phyloP scores from a whole-genome alignment of 2,113 vertebrate species.

The Jacana jacana region DNA sequence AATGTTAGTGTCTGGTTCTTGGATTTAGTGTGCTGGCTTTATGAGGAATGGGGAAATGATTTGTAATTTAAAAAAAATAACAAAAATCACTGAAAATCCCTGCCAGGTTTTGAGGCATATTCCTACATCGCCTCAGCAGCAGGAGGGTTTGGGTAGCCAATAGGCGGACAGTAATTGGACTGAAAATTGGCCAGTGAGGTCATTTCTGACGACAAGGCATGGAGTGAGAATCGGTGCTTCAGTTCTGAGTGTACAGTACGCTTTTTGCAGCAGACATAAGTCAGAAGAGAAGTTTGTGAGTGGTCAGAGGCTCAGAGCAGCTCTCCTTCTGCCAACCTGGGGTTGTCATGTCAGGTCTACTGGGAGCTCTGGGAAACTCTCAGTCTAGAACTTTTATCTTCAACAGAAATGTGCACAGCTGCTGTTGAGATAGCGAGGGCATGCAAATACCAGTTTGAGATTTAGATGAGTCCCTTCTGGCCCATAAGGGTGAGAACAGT shows the following conservation, averaged over 20 bases:
- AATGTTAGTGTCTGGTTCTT: not conserved
- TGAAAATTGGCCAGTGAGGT: conserved; percentile 1
- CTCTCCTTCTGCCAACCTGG: not conserved
- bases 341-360: not conserved
- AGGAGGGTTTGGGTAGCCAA: not conserved
- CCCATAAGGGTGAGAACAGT: not conserved
- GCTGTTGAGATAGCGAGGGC: conserved; percentile 57
- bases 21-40: not conserved
- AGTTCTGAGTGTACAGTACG: not conserved
- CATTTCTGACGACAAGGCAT: not conserved
- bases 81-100: not conserved
- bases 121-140: not conserved
- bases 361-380: conserved; percentile 12
- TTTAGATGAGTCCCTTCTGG: conserved; percentile 62
- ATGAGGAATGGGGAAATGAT: not conserved
- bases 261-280: not conserved
- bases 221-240: conserved; percentile 23
- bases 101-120: not conserved
- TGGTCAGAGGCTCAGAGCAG: not conserved
- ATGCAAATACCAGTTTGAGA: conserved; percentile 44
- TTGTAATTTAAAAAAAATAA: not conserved
- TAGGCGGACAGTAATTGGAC: conserved; percentile 27
- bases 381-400: not conserved
- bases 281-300: not conserved
- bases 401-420: conserved; percentile 20